Evolutionary conservation across 2,888 invertebrate genomes (phyloP), one percentile per base, ranked within the genome.

Genomic region (Rapana venosa): DNA sequence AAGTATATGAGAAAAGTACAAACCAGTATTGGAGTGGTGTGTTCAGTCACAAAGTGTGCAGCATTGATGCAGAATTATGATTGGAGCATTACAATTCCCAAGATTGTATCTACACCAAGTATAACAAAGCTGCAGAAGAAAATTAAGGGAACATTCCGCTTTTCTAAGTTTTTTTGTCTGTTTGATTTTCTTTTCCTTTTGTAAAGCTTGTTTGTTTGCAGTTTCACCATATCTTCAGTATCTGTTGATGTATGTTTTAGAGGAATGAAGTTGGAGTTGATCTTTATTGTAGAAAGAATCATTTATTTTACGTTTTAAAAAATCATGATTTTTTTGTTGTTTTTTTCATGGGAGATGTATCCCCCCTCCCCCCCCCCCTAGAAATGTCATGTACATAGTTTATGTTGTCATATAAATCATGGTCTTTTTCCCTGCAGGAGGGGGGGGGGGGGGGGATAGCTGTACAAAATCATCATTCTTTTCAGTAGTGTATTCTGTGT

Each of bases 71-170:
- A n/a, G n/a, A n/a, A n/a, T n/a, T n/a, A n/a, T n/a, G 36, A 5
- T 47, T 6, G 22, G 47, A 83, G 81, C 8, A 20, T 4, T n/a
- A 74, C 11, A 22, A 11, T 26, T n/a, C 13, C n/a, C n/a, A 74
- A 74, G 74, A 13, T n/a, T 74, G 15, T 17, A 17, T 20, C n/a
- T 79, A 32, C 32, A 77, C 30, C 32, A 79, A 74, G 35, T 35
- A 6, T 36, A 36, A 26, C 17, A 36, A 22, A 47, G 11, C 22
- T 13, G 47, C 81, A 26, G 47, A 35, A 35, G 32, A 83, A 36
- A 4, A 83, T 26, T 22, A 47, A 83, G 81, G 81, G 81, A 83
- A 83, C 81, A 83, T 83, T 83, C 81, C 81, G n/a, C 30, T 83
- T 13, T 15, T 74, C n/a, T 74, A n/a, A 74, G 74, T n/a, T n/a